A percentile compares a stretch with the other conserved stretches of the same genome.
phyloP scores from a whole-genome alignment of 2,113 vertebrate species.

The Taxidea taxus region DNA sequence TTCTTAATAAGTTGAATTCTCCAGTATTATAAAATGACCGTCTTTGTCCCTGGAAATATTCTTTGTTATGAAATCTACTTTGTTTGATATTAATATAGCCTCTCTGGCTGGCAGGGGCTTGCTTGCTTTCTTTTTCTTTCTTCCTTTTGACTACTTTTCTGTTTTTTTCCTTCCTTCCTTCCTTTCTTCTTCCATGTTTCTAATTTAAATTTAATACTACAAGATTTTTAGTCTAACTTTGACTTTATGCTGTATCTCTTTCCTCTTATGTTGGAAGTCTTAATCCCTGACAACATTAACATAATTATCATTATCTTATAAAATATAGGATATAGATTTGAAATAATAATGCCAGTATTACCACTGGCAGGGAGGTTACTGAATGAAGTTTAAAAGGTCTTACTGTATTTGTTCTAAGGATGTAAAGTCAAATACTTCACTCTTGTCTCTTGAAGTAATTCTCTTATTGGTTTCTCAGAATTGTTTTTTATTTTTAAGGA shows the following conservation, averaged over 20 bases:
- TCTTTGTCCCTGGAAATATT: neutral
- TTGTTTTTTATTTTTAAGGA: neutral
- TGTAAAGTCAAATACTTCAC: neutral
- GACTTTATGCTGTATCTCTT: neutral
- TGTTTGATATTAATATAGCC: neutral
- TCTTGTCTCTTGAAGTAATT: neutral
- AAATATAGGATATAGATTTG: neutral
- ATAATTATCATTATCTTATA: neutral
- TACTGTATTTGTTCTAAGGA: neutral
- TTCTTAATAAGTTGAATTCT: neutral
- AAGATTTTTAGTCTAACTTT: neutral
- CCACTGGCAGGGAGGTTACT: neutral
- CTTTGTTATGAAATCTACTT: slow-evolving; percentile 20
- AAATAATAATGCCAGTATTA: neutral
- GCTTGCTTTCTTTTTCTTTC: neutral
- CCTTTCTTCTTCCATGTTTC: neutral
- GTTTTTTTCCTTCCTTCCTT: neutral
- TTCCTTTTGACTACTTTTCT: neutral
- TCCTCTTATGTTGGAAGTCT: neutral
- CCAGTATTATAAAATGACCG: neutral
- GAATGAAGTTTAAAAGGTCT: neutral
- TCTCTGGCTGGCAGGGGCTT: neutral
- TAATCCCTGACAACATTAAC: neutral
- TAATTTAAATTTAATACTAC: neutral
- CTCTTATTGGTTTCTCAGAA: neutral